Evolutionary conservation across 2,113 vertebrate genomes (phyloP).

Genomic region (Tursiops truncatus): DNA sequence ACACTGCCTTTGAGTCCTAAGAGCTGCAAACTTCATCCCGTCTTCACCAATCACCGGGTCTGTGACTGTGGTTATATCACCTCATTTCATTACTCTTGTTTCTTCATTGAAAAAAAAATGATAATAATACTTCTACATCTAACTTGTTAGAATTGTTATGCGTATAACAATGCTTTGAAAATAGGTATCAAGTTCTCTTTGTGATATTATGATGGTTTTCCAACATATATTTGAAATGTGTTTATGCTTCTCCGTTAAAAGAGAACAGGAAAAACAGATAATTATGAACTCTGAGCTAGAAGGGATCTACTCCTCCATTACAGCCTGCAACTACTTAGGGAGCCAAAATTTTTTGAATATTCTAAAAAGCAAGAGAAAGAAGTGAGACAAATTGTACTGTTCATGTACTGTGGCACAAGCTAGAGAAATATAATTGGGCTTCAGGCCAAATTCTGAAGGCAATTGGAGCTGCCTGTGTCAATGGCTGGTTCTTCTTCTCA

Average conservation of each 20-base stretch:
- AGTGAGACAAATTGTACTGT: slow-evolving; percentile 76
- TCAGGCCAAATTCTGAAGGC: slow-evolving; percentile 75
- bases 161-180: slow-evolving; percentile 15
- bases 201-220: slow-evolving; percentile 27
- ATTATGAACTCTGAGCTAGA: slow-evolving; percentile 39
- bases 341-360: slow-evolving; percentile 56
- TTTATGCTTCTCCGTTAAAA: slow-evolving; percentile 51
- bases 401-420: slow-evolving; percentile 66
- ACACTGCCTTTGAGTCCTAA: neutral
- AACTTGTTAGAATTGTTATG: neutral
- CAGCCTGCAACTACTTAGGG: neutral
- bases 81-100: neutral
- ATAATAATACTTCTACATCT: neutral
- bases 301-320: slow-evolving; percentile 7
- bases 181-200: slow-evolving; percentile 18
- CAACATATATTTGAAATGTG: slow-evolving; percentile 42
- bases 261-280: slow-evolving; percentile 24
- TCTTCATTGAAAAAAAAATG: neutral
- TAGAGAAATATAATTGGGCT: slow-evolving; percentile 77
- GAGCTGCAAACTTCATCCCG: accelerated
- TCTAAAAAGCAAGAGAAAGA: slow-evolving; percentile 64
- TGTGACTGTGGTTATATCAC: neutral
- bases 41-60: neutral
- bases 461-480: slow-evolving; percentile 73
- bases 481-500: slow-evolving; percentile 19